Evolutionary conservation across 2,888 invertebrate species (phyloP).

Genomic region (Sericinus montela): DNA sequence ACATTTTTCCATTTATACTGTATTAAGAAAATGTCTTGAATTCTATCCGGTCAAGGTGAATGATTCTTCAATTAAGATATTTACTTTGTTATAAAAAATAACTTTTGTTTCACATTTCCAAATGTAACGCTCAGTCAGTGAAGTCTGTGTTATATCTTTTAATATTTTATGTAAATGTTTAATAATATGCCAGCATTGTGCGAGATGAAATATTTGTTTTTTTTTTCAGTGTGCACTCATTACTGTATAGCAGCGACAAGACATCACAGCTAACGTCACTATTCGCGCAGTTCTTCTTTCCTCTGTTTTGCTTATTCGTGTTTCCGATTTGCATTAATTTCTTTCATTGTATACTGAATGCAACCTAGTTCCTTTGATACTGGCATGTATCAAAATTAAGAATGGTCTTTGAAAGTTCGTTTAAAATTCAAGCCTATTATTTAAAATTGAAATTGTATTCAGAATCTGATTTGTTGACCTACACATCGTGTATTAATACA

Average conservation of each 20-base stretch:
- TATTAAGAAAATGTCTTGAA: too few species aligned
- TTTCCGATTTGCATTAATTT: conserved; percentile 5
- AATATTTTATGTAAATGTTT: neutral
- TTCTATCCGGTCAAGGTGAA: too few species aligned
- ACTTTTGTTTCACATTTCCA: too few species aligned
- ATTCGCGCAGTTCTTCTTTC: neutral
- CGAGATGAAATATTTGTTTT: neutral
- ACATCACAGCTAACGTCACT: neutral
- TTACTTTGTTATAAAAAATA: too few species aligned
- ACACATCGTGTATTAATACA: too few species aligned
- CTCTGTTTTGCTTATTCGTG: conserved; percentile 2
- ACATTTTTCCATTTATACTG: too few species aligned
- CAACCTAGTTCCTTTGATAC: conserved; percentile 1
- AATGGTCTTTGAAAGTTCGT: neutral
- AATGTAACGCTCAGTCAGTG: too few species aligned
- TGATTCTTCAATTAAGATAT: too few species aligned
- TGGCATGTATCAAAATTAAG: conserved; percentile 4
- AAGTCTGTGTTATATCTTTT: neutral
- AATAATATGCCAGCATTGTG: neutral
- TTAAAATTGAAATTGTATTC: too few species aligned
- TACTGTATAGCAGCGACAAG: neutral
- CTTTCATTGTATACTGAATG: neutral
- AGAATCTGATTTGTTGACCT: too few species aligned
- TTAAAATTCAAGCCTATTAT: neutral
- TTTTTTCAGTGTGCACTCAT: neutral